These are phyloP conservation scores for Ceratotherium simum DNA, from an alignment of 2,113 vertebrate genomes.

Conservation along the genomic window DNA sequence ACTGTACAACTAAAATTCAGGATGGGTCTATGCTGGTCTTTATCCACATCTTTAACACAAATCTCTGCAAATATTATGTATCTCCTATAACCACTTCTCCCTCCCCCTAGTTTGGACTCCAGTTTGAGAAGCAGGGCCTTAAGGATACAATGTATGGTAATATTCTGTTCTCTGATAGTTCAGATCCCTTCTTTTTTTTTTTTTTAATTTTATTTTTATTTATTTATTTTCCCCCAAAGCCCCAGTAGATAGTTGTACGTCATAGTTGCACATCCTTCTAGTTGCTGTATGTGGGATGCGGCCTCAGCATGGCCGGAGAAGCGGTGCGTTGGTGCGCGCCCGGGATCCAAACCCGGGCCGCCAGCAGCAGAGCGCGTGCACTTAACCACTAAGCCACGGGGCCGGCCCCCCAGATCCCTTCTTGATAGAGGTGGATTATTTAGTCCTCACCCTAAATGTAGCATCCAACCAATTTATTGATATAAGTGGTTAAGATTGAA, in stretches of 20 bases:
- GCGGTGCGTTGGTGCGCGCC: too few species aligned
- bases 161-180: neutral
- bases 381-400: too few species aligned
- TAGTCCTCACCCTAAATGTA: neutral
- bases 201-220: too few species aligned
- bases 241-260: too few species aligned
- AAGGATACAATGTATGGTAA: neutral
- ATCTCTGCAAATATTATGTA: neutral
- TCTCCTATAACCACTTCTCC: neutral
- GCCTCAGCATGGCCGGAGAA: too few species aligned
- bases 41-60: neutral
- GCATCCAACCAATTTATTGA: neutral
- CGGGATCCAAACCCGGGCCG: too few species aligned
- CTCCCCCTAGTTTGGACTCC: neutral
- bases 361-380: too few species aligned
- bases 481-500: neutral
- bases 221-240: too few species aligned
- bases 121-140: neutral
- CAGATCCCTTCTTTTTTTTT: neutral
- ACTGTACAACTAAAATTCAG: neutral
- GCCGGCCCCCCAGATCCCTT: neutral
- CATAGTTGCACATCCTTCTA: too few species aligned
- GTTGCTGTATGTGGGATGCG: too few species aligned
- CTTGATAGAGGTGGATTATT: conserved; percentile 4
- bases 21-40: neutral